Percentiles rank a stretch among this genome's conserved stretches.
Conservation (phyloP, 2,888 invertebrate species). For the Hyalella azteca region DNA sequence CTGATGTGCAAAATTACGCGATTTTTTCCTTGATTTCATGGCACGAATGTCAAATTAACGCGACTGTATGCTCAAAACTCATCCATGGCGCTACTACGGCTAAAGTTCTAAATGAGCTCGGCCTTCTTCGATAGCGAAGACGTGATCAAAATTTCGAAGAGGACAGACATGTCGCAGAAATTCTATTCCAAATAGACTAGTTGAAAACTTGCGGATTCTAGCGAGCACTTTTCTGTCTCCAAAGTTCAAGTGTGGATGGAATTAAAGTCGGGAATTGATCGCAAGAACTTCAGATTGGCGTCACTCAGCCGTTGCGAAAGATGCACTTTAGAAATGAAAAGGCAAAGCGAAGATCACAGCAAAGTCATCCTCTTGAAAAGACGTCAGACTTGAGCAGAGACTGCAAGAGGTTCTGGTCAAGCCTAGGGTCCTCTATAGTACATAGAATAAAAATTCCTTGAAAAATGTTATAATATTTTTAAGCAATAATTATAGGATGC, state of each 20-base stretch:
- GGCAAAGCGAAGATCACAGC: background rate
- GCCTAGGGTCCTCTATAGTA: too few species aligned
- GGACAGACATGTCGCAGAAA: slow-evolving; percentile 10
- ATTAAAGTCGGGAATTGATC: background rate
- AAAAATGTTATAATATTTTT: too few species aligned
- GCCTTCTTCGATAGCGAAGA: background rate
- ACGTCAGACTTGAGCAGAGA: too few species aligned
- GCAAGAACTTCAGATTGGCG: slow-evolving; percentile 26
- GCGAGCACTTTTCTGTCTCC: slow-evolving; percentile 7
- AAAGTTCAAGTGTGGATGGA: slow-evolving; percentile 12
- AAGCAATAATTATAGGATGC: too few species aligned
- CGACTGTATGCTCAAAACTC: slow-evolving; percentile 20
- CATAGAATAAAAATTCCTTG: too few species aligned
- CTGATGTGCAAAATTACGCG: background rate
- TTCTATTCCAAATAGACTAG: background rate
- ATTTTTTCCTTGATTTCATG: background rate
- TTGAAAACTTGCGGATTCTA: slow-evolving; percentile 25
- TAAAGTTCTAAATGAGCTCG: slow-evolving; percentile 21
- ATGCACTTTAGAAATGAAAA: background rate
- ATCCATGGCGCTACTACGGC: slow-evolving; percentile 22
- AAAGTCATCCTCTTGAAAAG: too few species aligned
- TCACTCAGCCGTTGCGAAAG: background rate
- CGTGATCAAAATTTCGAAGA: slow-evolving; percentile 27
- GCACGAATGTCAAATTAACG: slow-evolving; percentile 12
- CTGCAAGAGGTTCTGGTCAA: too few species aligned